phyloP scores from a whole-genome alignment of 2,888 invertebrate species.

The Cryptus armator region DNA sequence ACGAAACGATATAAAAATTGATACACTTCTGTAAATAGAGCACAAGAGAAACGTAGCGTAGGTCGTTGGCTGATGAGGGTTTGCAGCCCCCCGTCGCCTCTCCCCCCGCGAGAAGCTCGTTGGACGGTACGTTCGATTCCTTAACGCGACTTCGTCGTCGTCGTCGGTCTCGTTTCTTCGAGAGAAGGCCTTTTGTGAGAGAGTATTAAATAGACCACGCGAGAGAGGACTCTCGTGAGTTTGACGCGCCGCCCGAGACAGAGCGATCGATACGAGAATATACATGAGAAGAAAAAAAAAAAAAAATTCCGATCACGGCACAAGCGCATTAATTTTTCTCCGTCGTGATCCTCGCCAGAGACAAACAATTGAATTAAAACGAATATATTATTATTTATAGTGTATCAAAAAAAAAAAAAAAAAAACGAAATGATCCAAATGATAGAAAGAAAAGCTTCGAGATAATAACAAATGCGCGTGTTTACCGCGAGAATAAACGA shows the following conservation, averaged over 20 bases:
- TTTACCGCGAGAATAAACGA: conserved; percentile 36
- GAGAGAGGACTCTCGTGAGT: conserved; percentile 24
- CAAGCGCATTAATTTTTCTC: conserved; percentile 38
- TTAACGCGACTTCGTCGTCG: conserved; percentile 39
- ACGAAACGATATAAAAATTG: conserved; percentile 65
- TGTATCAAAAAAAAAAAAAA: neutral
- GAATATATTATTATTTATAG: conserved; percentile 6
- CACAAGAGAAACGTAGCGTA: conserved; percentile 78
- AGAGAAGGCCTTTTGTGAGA: neutral
- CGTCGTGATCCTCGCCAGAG: conserved; percentile 63
- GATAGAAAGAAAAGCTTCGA: neutral
- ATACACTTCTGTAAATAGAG: conserved; percentile 81
- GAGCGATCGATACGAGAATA: conserved; percentile 44
- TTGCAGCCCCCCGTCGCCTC: conserved; percentile 40
- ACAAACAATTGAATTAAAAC: conserved; percentile 11
- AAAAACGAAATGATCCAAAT: conserved; percentile 1
- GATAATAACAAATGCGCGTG: conserved; percentile 1
- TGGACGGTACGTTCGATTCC: conserved; percentile 63
- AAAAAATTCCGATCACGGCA: conserved; percentile 21
- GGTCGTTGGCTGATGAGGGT: conserved; percentile 71
- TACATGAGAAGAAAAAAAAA: conserved; percentile 29
- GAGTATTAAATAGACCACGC: conserved; percentile 45
- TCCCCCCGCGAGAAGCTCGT: conserved; percentile 21
- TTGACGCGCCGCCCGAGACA: conserved; percentile 16
- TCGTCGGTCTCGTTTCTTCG: conserved; percentile 28